Evolutionary conservation across 2,797 vertebrate genomes (phyloP).

Genomic region (Channallabes apus): DNA sequence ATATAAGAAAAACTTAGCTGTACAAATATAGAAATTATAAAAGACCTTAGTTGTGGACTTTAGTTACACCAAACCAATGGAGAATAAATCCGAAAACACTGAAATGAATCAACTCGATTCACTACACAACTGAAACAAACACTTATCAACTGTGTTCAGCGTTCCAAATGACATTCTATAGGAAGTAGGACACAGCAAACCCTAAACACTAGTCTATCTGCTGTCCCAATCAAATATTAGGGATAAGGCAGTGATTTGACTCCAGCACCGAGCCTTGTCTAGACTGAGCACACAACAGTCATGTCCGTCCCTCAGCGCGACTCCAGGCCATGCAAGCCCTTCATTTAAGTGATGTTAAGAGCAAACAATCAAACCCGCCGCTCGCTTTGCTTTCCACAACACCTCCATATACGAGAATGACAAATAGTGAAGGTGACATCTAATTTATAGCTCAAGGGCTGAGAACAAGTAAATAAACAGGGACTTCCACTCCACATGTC

Average conservation of each 20-base stretch:
- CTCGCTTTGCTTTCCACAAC: constrained; percentile 58
- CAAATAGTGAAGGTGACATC: constrained; percentile 74
- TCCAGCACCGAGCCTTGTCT: constrained; percentile 22
- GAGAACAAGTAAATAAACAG: constrained; percentile 78
- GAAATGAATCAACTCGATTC: background rate
- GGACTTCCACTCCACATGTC: constrained; percentile 63
- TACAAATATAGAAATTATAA: too few relatives aligned
- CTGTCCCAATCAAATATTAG: constrained; percentile 18
- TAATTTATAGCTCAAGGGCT: constrained; percentile 76
- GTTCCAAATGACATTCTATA: constrained; percentile 26
- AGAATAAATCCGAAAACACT: background rate
- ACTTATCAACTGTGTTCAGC: background rate
- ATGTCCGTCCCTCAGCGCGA: constrained; percentile 62
- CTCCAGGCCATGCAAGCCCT: constrained; percentile 59
- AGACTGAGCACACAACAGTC: constrained; percentile 55
- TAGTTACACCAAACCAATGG: background rate
- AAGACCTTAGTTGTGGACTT: too few relatives aligned
- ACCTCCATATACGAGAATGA: constrained; percentile 64
- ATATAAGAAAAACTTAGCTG: too few relatives aligned
- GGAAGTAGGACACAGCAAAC: constrained; percentile 11
- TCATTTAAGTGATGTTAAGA: constrained; percentile 69
- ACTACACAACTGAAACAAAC: background rate
- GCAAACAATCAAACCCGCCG: constrained; percentile 70
- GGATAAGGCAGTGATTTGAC: constrained; percentile 8
- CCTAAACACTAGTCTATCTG: constrained; percentile 26